Conservation (phyloP, 2,888 invertebrate genomes). For the Stramonita haemastoma region DNA sequence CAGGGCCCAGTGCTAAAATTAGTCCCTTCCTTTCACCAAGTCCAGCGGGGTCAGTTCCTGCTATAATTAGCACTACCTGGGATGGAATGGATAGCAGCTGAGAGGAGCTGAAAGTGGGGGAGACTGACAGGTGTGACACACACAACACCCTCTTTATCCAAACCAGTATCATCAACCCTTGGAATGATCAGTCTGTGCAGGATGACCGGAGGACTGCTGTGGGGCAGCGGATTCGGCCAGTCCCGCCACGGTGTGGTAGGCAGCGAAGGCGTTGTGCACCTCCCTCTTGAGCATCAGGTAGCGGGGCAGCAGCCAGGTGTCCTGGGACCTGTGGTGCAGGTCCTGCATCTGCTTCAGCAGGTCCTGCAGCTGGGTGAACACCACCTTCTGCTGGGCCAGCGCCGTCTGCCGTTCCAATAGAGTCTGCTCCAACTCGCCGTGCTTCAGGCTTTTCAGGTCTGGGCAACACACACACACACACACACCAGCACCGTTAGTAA, state of each 20-base stretch:
- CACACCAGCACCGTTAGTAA: too few relatives aligned
- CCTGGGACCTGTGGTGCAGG: slow-evolving; percentile 20
- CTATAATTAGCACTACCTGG: too few relatives aligned
- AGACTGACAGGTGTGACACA: too few relatives aligned
- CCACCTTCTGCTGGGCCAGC: slow-evolving; percentile 31
- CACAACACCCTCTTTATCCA: too few relatives aligned
- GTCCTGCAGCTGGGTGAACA: slow-evolving; percentile 32
- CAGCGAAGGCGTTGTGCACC: neutral
- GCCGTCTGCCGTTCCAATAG: slow-evolving; percentile 23
- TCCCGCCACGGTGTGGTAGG: neutral
- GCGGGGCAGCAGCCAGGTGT: slow-evolving; percentile 28
- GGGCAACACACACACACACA: neutral
- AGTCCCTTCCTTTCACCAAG: too few relatives aligned
- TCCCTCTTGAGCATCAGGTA: slow-evolving; percentile 26
- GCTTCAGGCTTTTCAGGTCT: slow-evolving; percentile 16
- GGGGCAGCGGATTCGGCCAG: neutral
- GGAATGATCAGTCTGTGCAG: too few relatives aligned
- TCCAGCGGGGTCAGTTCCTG: too few relatives aligned
- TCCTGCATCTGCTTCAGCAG: slow-evolving; percentile 33
- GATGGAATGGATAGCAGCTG: too few relatives aligned
- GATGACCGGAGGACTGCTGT: neutral
- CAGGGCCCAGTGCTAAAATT: too few relatives aligned
- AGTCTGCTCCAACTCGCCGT: slow-evolving; percentile 7
- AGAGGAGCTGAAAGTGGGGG: too few relatives aligned
- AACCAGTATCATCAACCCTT: too few relatives aligned